These are phyloP conservation scores for Anseranas semipalmata DNA, from an alignment of 2,113 vertebrate genomes.

Conservation along the genomic window DNA sequence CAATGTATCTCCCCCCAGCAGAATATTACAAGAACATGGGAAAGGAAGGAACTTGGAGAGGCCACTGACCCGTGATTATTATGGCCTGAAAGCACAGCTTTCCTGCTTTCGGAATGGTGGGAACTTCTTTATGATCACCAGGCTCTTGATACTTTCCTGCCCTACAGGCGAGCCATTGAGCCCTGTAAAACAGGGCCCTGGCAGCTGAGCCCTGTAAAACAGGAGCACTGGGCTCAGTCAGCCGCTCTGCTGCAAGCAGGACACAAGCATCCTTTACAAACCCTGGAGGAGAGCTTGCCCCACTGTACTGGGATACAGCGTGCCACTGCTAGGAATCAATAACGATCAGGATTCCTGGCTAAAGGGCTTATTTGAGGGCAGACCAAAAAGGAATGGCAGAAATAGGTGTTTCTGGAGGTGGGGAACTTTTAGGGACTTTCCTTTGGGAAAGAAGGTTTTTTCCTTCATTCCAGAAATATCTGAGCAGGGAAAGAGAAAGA, in stretches of 20 bases:
- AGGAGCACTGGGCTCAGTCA: background rate
- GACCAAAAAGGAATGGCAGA: background rate
- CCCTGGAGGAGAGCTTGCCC: background rate
- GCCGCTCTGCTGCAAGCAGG: background rate
- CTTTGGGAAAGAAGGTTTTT: background rate
- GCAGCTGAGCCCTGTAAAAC: background rate
- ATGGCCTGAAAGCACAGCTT: background rate
- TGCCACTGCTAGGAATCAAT: background rate
- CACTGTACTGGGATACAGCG: accelerated
- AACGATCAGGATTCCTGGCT: background rate
- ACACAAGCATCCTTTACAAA: background rate
- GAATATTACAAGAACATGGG: too few species aligned
- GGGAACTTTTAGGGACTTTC: background rate
- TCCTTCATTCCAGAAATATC: background rate
- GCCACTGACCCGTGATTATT: background rate
- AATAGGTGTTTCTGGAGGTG: background rate
- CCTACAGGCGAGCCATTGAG: background rate
- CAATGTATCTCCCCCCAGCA: background rate
- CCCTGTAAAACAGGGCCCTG: background rate
- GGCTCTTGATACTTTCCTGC: background rate
- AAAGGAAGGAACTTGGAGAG: background rate
- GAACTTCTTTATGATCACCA: background rate
- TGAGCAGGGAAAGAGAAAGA: background rate
- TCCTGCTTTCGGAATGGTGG: background rate
- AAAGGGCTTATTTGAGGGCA: background rate